Base-by-base conservation (phyloP, 2,888 invertebrate species). In the Clusia tigrina region DNA sequence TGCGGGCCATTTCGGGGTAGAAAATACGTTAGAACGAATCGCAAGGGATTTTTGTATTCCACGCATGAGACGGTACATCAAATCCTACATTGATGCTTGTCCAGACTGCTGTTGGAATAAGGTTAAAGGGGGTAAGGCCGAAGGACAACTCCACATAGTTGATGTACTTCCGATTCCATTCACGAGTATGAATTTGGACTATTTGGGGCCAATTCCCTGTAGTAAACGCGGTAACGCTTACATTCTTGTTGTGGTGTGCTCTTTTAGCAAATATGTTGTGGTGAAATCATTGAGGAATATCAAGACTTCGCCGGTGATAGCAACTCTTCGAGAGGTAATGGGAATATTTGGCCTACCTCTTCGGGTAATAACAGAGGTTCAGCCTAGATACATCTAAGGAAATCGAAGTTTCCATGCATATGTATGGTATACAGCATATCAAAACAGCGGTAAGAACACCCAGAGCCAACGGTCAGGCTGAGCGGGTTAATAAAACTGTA, bases 11-110 rank as follows among this genome's bases (percentile, higher is more conserved):
- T 68, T 62, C 10, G 65, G 61, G 5, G 24, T 67, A 0, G 69
- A 71, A 15, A 69, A 67, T 25, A 72, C 71, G 0, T n/a, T 68
- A 0, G 55, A 67, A 25, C 59, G 62, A n/a, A 56, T 72, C n/a
- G n/a, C 12, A 2, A 60, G 60, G 18, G 48, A 69, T 38, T 73
- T 67, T 51, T 71, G 72, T 69, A 70, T 72, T 55, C 67, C 62
- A 26, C 62, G 67, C 37, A 15, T 67, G 12, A 17, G 67, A 20
- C 38, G 60, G 15, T 71, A 69, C 38, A 38, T 71, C 3, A 69
- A 69, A 37, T 42, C 63, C 1, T 71, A 69, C 24, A 65, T 71
- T 2, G 57, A 46, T 10, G 53, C 63, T 1, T 71, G 67, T 51
- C 37, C 66, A 0, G 69, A 69, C 25, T 72, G 70, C 20, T 68